Conservation (phyloP, 2,888 invertebrate genomes). For the Koerneria pararmatus region DNA sequence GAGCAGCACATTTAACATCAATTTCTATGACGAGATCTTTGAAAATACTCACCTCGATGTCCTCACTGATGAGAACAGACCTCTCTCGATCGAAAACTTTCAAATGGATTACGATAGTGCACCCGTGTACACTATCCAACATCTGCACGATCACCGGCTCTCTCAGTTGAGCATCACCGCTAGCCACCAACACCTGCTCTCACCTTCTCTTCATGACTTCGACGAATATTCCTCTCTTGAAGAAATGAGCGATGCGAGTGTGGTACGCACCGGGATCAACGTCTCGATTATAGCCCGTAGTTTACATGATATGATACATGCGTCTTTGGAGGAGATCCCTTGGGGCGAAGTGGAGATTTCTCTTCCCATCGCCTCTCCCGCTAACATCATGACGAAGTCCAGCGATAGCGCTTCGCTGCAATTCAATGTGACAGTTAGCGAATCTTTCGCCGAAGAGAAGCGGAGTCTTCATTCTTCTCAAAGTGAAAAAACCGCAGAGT, state of each 20-base stretch:
- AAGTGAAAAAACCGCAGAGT: slow-evolving; percentile 38
- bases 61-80: neutral
- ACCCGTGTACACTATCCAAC: neutral
- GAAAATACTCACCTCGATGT: slow-evolving; percentile 37
- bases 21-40: slow-evolving; percentile 38
- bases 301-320: slow-evolving; percentile 49
- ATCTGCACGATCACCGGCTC: slow-evolving; percentile 14
- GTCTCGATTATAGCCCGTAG: slow-evolving; percentile 54
- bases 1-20: slow-evolving; percentile 32
- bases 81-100: neutral
- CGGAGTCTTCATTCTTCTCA: slow-evolving; percentile 37
- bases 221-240: slow-evolving; percentile 16
- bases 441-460: slow-evolving; percentile 43
- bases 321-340: slow-evolving; percentile 53
- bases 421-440: slow-evolving; percentile 56
- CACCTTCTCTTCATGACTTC: slow-evolving; percentile 16
- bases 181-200: slow-evolving; percentile 9
- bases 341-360: slow-evolving; percentile 54
- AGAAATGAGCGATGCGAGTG: neutral
- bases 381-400: slow-evolving; percentile 16
- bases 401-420: slow-evolving; percentile 22
- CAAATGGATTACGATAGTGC: neutral
- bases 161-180: slow-evolving; percentile 15
- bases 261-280: slow-evolving; percentile 36
- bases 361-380: slow-evolving; percentile 30